A percentile compares a stretch with the other conserved stretches of the same genome.
Conservation (phyloP, 2,113 vertebrate species). For the Brachirus orientalis region DNA sequence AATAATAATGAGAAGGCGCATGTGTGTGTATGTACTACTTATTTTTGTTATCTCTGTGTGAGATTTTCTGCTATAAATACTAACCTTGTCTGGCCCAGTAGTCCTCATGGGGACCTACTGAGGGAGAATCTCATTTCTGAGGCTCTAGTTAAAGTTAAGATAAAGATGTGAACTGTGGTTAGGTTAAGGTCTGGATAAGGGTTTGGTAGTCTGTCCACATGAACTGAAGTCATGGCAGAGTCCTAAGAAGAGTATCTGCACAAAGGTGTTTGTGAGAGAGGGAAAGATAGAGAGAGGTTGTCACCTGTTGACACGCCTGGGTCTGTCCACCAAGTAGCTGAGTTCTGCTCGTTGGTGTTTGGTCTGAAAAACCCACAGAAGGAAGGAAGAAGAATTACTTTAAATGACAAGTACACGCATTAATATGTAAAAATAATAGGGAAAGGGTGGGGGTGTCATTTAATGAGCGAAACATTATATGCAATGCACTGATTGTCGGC, state of each 20-base stretch:
- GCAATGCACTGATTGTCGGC: constrained; percentile 9
- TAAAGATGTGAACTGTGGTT: too few relatives aligned
- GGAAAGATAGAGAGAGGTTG: neutral
- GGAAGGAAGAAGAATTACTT: constrained; percentile 35
- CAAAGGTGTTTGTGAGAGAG: neutral
- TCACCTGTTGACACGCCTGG: constrained; percentile 97
- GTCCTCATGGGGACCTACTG: too few relatives aligned
- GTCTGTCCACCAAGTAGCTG: constrained; percentile 98
- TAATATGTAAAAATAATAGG: neutral
- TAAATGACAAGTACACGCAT: neutral
- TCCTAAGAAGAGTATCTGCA: too few relatives aligned
- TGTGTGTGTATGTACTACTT: neutral
- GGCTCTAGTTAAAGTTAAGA: too few relatives aligned
- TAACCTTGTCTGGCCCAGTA: too few relatives aligned
- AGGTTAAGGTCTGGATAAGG: too few relatives aligned
- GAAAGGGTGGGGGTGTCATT: neutral
- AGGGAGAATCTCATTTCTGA: too few relatives aligned
- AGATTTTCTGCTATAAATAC: too few relatives aligned
- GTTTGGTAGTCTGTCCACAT: too few relatives aligned
- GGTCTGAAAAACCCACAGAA: constrained; percentile 83
- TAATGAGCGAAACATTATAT: neutral
- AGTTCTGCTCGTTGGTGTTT: constrained; percentile 98
- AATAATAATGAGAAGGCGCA: neutral
- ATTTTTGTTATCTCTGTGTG: too few relatives aligned
- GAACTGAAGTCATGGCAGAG: too few relatives aligned